These are phyloP conservation scores for Dasysyrphus albostriatus DNA, from an alignment of 2,888 invertebrate genomes.

Conservation along the genomic window DNA sequence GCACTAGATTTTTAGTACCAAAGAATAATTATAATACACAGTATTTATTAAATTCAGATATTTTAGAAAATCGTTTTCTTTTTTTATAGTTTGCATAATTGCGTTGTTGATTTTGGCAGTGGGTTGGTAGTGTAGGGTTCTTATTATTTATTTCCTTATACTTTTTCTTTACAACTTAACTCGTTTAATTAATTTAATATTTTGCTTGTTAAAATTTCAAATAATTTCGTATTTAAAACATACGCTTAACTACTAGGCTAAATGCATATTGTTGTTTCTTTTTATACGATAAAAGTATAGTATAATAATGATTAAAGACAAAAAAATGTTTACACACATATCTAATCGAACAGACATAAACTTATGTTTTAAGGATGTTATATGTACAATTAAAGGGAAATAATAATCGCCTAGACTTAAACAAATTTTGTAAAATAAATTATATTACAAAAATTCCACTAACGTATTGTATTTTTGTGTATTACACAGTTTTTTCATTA, in stretches of 20 bases:
- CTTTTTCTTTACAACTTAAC: constrained; percentile 51
- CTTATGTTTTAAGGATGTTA: constrained; percentile 1
- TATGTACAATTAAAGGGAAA: constrained; percentile 55
- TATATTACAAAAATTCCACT: constrained; percentile 64
- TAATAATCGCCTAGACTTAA: constrained; percentile 61
- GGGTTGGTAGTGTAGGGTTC: constrained; percentile 64
- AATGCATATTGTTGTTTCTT: constrained; percentile 63
- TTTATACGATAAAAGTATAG: constrained; percentile 53
- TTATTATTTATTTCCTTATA: constrained; percentile 44
- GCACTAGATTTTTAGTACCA: constrained; percentile 70
- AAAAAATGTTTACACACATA: constrained; percentile 41
- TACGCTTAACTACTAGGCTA: constrained; percentile 58
- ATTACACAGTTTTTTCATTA: constrained; percentile 50
- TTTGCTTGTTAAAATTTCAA: constrained; percentile 35
- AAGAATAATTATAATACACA: constrained; percentile 72
- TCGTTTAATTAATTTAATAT: constrained; percentile 65
- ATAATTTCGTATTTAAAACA: constrained; percentile 60
- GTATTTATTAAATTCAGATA: constrained; percentile 62
- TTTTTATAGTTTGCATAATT: constrained; percentile 30
- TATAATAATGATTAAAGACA: constrained; percentile 18
- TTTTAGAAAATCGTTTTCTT: constrained; percentile 58
- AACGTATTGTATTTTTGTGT: constrained; percentile 63
- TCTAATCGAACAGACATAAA: constrained; percentile 37
- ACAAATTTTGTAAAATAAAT: constrained; percentile 40
- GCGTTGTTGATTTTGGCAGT: constrained; percentile 73